These are phyloP conservation scores for Sparidentex hasta DNA, from an alignment of 2,797 vertebrate genomes.

Conservation along the genomic window DNA sequence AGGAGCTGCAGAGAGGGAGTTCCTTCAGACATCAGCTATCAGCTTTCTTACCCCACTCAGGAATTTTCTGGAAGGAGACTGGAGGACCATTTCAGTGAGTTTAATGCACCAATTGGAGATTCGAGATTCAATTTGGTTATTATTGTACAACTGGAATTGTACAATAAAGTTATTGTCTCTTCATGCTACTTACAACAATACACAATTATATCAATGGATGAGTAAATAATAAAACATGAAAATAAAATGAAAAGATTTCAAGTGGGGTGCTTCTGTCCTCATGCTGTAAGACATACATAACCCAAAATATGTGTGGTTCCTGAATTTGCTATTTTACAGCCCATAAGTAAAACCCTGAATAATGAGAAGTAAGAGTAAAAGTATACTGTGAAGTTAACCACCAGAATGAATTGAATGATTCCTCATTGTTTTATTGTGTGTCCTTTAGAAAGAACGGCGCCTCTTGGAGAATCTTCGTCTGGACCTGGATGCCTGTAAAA, in stretches of 20 bases:
- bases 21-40: slow-evolving; percentile 91
- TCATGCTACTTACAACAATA: no score
- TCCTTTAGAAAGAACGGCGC: slow-evolving; percentile 91
- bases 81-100: slow-evolving; percentile 95
- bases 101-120: not conserved
- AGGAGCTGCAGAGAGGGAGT: slow-evolving; percentile 91
- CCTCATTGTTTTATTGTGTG: not conserved
- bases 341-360: not conserved
- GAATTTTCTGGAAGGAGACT: slow-evolving; percentile 97
- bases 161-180: no score
- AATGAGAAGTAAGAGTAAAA: not conserved
- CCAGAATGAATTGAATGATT: not conserved
- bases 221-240: no score
- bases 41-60: slow-evolving; percentile 93
- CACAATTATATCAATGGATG: no score
- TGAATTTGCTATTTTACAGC: not conserved
- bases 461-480: slow-evolving; percentile 94
- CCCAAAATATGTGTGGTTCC: not conserved
- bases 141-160: no score
- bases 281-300: not conserved
- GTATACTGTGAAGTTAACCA: not conserved
- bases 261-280: no score
- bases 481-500: slow-evolving; percentile 93
- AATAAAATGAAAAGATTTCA: no score
- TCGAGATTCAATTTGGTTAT: no score